phyloP scores from a whole-genome alignment of 2,797 vertebrate genomes.

The Leptoclinus maculatus region DNA sequence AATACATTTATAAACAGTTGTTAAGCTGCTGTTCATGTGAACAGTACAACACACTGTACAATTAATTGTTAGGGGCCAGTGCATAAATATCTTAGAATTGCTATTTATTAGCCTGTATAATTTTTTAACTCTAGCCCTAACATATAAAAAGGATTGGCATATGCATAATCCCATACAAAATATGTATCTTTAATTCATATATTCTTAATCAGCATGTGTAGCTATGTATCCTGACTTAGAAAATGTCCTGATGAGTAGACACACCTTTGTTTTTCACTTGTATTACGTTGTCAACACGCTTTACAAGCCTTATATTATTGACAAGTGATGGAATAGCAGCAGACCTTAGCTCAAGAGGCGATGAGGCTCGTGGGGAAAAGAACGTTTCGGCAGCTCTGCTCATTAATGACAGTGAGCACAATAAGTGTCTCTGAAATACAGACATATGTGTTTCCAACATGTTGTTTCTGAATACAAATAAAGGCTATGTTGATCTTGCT shows the following conservation, averaged over 20 bases:
- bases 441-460: background rate
- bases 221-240: background rate
- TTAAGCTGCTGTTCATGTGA: background rate
- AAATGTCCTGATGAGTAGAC: slow-evolving; percentile 3
- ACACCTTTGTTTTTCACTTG: background rate
- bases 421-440: slow-evolving; percentile 4
- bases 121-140: background rate
- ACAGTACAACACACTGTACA: background rate
- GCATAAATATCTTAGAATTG: background rate
- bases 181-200: background rate
- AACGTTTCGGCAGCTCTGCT: background rate
- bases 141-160: background rate
- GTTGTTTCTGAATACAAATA: slow-evolving; percentile 17
- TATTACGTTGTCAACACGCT: background rate
- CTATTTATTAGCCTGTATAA: background rate
- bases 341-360: background rate
- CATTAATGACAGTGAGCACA: background rate
- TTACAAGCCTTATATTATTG: background rate
- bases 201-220: background rate
- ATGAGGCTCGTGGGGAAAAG: background rate
- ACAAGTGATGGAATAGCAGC: background rate
- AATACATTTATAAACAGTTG: background rate
- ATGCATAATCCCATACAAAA: background rate
- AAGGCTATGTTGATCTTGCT: background rate
- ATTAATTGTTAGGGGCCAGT: background rate